Base-by-base conservation (phyloP, 1,140 invertebrate genomes). In the fruit fly (Drosophila melanogaster) region DNA sequence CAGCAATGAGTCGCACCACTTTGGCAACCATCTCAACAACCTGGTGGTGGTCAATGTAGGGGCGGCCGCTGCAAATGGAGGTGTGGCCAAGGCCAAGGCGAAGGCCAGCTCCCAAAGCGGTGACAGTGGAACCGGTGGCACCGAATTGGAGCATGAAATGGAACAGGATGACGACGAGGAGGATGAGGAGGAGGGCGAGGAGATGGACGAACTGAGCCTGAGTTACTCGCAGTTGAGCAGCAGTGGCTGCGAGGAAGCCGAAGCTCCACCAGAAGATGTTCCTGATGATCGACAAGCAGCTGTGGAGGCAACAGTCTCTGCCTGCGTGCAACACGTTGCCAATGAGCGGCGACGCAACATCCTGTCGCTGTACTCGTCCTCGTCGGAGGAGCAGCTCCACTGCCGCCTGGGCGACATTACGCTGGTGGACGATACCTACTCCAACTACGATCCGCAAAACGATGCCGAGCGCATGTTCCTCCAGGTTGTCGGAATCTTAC, bases 391-490 rank as follows among this genome's bases (percentile, higher is more conserved):
- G 59, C 90, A 92, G 73, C 67, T 80, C 1, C 81, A 90, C 15
- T 90, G 77, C 40, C 79, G 80, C 58, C 75, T 90, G 37, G 91
- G 91, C 50, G 89, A 92, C 57, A 92, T 92, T 12, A 92, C 92
- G 1, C 70, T 92, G 38, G 89, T 92, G 60, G 92, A 92, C 44
- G 92, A 92, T 56, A 91, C 81, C 26, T 90, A 92, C 57, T 90
- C 87, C 43, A 89, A 77, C 43, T 92, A 76, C 75, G 90, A 92
- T 78, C 90, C 92, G 40, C 81, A 92, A 56, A 92, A 92, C 58
- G 92, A 92, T 61, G 92, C 91, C 10, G 92, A 92, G 56, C 85
- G 85, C 30, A 92, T 92, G 91, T 92, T 92, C 51, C 75, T 91
- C 14, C 91, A 92, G 64, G 86, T 92, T 47, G 91, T 92, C 2